These are phyloP conservation scores for Adineta ricciae DNA, from an alignment of 2,888 invertebrate genomes.

Conservation along the genomic window DNA sequence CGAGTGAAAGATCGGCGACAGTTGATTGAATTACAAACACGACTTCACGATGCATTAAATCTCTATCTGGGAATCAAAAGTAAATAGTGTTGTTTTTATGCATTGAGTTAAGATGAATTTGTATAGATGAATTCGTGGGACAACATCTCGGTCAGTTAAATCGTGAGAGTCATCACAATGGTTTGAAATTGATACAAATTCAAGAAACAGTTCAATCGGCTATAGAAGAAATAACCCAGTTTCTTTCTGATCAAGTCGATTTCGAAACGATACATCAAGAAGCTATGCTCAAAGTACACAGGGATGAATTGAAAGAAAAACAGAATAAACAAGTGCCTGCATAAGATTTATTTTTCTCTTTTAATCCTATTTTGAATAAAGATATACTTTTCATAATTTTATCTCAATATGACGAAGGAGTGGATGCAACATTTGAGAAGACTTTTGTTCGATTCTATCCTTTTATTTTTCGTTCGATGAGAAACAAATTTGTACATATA, in stretches of 20 bases:
- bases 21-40: constrained; percentile 26
- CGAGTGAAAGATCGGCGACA: constrained; percentile 23
- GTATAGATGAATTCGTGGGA: constrained; percentile 23
- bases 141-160: constrained; percentile 20
- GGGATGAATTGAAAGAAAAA: constrained; percentile 29
- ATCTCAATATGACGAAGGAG: no score
- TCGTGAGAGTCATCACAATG: constrained; percentile 21
- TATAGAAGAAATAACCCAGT: constrained; percentile 15
- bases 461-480: no score
- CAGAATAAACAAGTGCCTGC: neutral
- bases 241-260: constrained; percentile 30
- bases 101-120: no score
- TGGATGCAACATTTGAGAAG: no score
- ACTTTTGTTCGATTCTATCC: no score
- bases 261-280: constrained; percentile 23
- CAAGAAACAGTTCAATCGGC: constrained; percentile 26
- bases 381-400: no score
- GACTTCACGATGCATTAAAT: constrained; percentile 25
- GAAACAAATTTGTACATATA: no score
- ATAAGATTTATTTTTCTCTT: neutral
- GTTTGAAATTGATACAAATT: constrained; percentile 17
- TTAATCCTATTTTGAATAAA: no score
- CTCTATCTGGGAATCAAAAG: constrained; percentile 20
- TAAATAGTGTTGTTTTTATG: neutral
- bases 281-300: constrained; percentile 26